phyloP scores from a whole-genome alignment of 2,888 invertebrate genomes.

The Carabus problematicus region DNA sequence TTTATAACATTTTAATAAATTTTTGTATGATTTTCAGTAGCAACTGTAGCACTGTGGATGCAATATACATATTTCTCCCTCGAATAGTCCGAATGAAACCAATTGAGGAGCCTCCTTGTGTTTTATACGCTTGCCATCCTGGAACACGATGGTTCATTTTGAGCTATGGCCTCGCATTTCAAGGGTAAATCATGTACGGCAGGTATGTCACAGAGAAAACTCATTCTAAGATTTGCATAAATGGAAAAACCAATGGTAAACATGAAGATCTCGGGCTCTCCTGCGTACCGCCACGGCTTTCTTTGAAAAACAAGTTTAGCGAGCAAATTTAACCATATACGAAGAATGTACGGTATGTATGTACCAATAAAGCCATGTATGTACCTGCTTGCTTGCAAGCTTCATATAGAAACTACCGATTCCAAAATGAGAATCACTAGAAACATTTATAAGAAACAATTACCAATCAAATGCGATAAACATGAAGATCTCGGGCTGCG shows the following conservation, averaged over 20 bases:
- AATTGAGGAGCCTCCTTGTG: conserved; percentile 4
- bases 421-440: no score
- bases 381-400: no score
- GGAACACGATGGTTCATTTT: conserved; percentile 13
- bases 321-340: background rate
- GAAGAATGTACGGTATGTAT: background rate
- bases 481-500: no score
- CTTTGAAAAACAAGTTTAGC: conserved; percentile 4
- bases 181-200: conserved; percentile 31
- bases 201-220: conserved; percentile 33
- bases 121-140: background rate
- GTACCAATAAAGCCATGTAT: no score
- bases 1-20: background rate
- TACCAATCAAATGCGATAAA: no score
- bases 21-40: background rate
- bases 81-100: background rate
- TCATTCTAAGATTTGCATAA: conserved; percentile 39
- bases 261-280: conserved; percentile 22
- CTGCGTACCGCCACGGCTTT: background rate
- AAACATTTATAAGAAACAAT: no score
- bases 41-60: background rate
- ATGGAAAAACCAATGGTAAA: conserved; percentile 38
- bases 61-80: background rate
- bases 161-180: conserved; percentile 28
- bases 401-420: no score